Evolutionary conservation across 2,888 invertebrate genomes (phyloP).

Genomic region (Polydesmus complanatus): DNA sequence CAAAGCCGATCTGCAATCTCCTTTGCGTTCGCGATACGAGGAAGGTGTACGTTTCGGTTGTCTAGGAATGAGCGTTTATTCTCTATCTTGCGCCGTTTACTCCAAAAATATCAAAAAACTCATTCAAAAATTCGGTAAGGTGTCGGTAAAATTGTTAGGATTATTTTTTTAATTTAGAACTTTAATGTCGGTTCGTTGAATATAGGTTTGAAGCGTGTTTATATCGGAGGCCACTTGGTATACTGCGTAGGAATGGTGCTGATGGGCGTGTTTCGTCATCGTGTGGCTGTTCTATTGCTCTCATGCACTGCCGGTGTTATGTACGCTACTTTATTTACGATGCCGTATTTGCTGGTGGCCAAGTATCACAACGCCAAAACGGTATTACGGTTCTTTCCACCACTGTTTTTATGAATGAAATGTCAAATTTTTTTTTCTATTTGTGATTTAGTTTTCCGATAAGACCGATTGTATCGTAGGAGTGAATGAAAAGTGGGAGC

Average conservation of each 20-base stretch:
- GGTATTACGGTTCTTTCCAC: conserved; percentile 43
- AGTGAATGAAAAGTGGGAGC: conserved; percentile 26
- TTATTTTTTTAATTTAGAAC: neutral
- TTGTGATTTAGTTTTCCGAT: neutral
- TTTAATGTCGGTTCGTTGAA: neutral
- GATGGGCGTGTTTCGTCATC: conserved; percentile 54
- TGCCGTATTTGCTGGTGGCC: conserved; percentile 87
- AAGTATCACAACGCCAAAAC: conserved; percentile 83
- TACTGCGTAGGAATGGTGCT: conserved; percentile 78
- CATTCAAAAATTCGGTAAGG: conserved; percentile 48
- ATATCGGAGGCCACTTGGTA: conserved; percentile 73
- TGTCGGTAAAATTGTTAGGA: neutral
- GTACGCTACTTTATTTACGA: conserved; percentile 94
- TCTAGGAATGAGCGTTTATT: conserved; percentile 81
- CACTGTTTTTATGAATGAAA: neutral
- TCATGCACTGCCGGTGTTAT: conserved; percentile 91
- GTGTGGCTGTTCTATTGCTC: conserved; percentile 53
- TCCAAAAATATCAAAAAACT: conserved; percentile 75
- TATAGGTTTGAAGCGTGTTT: conserved; percentile 66
- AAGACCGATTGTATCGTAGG: conserved; percentile 11
- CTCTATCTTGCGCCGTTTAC: conserved; percentile 85
- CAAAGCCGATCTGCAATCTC: conserved; percentile 29
- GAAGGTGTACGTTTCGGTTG: conserved; percentile 88
- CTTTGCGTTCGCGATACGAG: conserved; percentile 47
- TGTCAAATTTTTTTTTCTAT: neutral